A percentile compares a stretch with the other conserved stretches of the same genome.
phyloP scores from a whole-genome alignment of 2,113 vertebrate genomes.

The Otis tarda region DNA sequence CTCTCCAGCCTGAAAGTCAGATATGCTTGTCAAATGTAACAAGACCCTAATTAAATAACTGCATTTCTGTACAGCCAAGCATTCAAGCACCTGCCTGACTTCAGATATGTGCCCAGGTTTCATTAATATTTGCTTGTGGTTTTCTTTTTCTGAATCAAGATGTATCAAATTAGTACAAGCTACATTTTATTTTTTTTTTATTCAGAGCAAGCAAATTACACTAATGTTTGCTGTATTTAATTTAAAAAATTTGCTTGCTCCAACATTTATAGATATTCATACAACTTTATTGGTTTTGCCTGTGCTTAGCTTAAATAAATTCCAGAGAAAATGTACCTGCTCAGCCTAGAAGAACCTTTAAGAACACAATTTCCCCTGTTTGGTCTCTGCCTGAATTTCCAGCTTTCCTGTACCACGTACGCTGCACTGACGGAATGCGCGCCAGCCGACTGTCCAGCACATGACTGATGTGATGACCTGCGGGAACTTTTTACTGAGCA shows the following conservation, averaged over 20 bases:
- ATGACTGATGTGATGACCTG: background rate
- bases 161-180: background rate
- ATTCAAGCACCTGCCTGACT: constrained; percentile 43
- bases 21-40: constrained; percentile 8
- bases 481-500: background rate
- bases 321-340: background rate
- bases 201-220: background rate
- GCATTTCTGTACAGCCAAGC: constrained; percentile 18
- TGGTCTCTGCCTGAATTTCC: background rate
- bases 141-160: constrained; percentile 3
- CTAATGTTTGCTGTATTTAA: background rate
- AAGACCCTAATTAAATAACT: constrained; percentile 39
- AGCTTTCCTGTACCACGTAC: rapidly evolving
- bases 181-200: background rate
- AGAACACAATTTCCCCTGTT: background rate
- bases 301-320: background rate
- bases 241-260: background rate
- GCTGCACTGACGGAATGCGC: rapidly evolving
- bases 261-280: background rate
- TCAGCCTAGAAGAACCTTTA: background rate
- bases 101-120: background rate
- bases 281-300: background rate
- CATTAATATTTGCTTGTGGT: constrained; percentile 2
- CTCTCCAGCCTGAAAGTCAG: background rate
- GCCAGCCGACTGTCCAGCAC: background rate